phyloP scores from a whole-genome alignment of 2,888 invertebrate genomes.

The Nowickia ferox region DNA sequence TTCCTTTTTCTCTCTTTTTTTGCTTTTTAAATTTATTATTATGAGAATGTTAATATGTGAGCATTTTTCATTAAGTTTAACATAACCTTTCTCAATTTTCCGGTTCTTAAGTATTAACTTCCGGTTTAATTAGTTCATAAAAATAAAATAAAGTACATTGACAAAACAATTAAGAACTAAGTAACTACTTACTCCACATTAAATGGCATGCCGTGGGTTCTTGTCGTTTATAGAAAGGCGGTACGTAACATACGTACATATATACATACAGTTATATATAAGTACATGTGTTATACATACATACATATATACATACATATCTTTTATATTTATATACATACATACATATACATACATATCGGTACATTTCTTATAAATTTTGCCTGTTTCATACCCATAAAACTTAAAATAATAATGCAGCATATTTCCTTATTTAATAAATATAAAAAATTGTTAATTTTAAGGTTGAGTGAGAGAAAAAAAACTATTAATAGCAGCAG shows the following conservation, averaged over 20 bases:
- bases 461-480: conserved; percentile 14
- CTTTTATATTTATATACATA: neutral
- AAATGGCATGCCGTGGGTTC: conserved; percentile 26
- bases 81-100: conserved; percentile 72
- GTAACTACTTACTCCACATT: conserved; percentile 28
- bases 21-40: conserved; percentile 10
- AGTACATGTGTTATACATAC: neutral
- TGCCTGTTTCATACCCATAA: neutral
- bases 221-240: conserved; percentile 46
- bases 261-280: neutral
- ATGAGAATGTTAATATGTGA: conserved; percentile 21
- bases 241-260: conserved; percentile 17
- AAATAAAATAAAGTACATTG: conserved; percentile 20
- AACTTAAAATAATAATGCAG: conserved; percentile 39
- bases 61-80: conserved; percentile 45
- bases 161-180: conserved; percentile 35
- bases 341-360: neutral
- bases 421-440: conserved; percentile 50
- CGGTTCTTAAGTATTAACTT: conserved; percentile 69
- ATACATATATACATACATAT: neutral
- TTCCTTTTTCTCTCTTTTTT: conserved; percentile 2
- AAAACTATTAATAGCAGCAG: conserved; percentile 13
- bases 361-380: conserved; percentile 5
- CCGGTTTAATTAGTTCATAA: conserved; percentile 62
- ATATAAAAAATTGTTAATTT: conserved; percentile 24